phyloP scores from a whole-genome alignment of 1,140 invertebrate genomes.

The Lepidotrigona ventralis region DNA sequence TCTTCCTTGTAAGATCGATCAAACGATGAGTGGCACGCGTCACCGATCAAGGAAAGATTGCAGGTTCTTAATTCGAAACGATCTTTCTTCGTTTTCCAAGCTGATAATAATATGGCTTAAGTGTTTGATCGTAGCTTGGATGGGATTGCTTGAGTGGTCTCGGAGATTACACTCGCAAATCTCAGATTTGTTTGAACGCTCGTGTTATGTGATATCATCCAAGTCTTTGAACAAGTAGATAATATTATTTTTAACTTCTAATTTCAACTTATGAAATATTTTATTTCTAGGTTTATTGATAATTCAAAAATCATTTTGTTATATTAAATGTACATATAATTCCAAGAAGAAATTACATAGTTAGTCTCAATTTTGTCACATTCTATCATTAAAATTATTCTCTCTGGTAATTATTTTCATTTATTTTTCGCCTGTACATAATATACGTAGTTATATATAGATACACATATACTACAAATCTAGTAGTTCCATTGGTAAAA shows the following conservation, averaged over 20 bases:
- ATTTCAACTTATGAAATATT: too few species aligned
- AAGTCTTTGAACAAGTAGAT: neutral
- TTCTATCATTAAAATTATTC: too few species aligned
- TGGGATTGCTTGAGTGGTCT: neutral
- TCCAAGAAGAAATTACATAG: too few species aligned
- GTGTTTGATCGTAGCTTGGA: neutral
- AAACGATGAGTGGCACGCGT: neutral
- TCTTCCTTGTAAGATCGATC: neutral
- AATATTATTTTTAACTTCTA: too few species aligned
- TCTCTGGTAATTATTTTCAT: too few species aligned
- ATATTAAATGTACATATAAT: too few species aligned
- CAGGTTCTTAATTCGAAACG: neutral
- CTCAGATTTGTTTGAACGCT: neutral
- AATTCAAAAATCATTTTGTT: too few species aligned
- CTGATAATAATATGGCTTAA: neutral
- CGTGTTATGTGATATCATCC: neutral
- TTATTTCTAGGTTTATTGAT: too few species aligned
- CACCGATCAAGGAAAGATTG: neutral
- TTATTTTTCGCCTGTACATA: neutral
- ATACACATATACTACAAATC: neutral
- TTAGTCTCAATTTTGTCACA: too few species aligned
- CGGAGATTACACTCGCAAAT: neutral
- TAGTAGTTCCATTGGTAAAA: neutral
- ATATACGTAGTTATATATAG: neutral
- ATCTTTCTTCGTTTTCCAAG: neutral